phyloP scores from a whole-genome alignment of 53 echinoderm and acorn worm species.

The Echinarachnius parma region DNA sequence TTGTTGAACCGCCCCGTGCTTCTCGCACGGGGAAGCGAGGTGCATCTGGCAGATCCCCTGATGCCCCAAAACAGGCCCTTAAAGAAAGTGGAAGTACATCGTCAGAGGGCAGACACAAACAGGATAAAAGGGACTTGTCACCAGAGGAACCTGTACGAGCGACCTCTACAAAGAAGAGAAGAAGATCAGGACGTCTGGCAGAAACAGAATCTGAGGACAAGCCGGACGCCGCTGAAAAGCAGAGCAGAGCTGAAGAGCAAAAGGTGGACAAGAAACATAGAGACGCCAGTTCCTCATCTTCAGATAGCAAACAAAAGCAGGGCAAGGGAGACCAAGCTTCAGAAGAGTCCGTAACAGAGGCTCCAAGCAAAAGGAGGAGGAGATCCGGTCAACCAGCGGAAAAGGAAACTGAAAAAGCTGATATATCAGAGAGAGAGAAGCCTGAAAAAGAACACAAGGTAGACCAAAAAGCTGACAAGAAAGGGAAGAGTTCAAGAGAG shows the following conservation, averaged over 20 bases:
- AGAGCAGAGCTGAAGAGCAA: background rate
- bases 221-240: background rate
- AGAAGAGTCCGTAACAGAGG: conserved; percentile 16
- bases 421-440: too few relatives aligned
- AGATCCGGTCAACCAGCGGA: too few relatives aligned
- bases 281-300: too few relatives aligned
- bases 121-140: conserved; percentile 16
- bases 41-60: conserved; percentile 20
- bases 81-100: background rate
- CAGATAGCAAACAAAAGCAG: too few relatives aligned
- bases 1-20: too few relatives aligned
- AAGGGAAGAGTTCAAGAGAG: too few relatives aligned
- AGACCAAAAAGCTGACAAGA: conserved; percentile 33
- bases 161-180: conserved; percentile 11
- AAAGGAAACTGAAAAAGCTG: too few relatives aligned
- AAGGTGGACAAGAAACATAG: too few relatives aligned
- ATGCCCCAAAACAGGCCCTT: conserved; percentile 3
- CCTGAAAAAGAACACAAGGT: conserved; percentile 16
- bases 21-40: conserved; percentile 32
- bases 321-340: background rate
- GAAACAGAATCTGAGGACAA: conserved; percentile 18
- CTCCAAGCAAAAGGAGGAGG: background rate
- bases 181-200: conserved; percentile 26
- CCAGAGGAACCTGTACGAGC: conserved; percentile 4
- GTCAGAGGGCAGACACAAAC: conserved; percentile 12